Evolutionary conservation across 1,140 invertebrate species (phyloP).

Genomic region (Philopotamus ludificatus): DNA sequence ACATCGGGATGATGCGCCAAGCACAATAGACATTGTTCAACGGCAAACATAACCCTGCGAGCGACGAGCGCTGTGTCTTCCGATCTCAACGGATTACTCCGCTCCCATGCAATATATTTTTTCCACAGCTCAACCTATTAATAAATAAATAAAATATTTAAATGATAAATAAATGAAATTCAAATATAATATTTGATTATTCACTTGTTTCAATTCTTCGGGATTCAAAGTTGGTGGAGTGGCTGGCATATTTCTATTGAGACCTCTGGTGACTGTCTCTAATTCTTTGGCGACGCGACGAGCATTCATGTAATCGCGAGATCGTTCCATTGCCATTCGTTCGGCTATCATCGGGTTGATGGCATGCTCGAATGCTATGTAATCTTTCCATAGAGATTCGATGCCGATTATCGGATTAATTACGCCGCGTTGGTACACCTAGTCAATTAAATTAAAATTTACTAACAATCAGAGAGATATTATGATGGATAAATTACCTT

Average conservation of each 20-base stretch:
- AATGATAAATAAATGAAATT: not conserved
- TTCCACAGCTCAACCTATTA: slow-evolving; percentile 96
- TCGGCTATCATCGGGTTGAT: slow-evolving; percentile 95
- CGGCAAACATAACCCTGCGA: slow-evolving; percentile 95
- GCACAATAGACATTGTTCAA: slow-evolving; percentile 95
- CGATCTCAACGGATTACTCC: slow-evolving; percentile 90
- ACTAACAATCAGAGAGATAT: not conserved
- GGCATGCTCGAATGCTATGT: slow-evolving; percentile 89
- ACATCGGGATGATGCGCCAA: slow-evolving; percentile 97
- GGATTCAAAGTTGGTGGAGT: slow-evolving; percentile 87
- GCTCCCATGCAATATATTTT: slow-evolving; percentile 97
- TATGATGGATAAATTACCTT: slow-evolving; percentile 63
- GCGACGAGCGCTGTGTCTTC: slow-evolving; percentile 94
- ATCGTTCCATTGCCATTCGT: slow-evolving; percentile 87
- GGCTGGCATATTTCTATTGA: slow-evolving; percentile 92
- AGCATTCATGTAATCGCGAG: slow-evolving; percentile 97
- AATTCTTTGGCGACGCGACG: slow-evolving; percentile 94
- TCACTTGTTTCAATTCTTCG: slow-evolving; percentile 91
- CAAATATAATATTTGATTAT: not conserved
- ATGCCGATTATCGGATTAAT: slow-evolving; percentile 98
- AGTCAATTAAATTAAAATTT: slow-evolving; percentile 26
- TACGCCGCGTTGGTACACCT: slow-evolving; percentile 92
- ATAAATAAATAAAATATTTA: slow-evolving; percentile 15
- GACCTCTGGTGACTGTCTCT: slow-evolving; percentile 89
- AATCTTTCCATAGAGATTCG: slow-evolving; percentile 98